A percentile compares a stretch with the other conserved stretches of the same genome.
These are phyloP conservation scores for Harpalus rufipes DNA, from an alignment of 2,888 invertebrate species.

Conservation along the genomic window DNA sequence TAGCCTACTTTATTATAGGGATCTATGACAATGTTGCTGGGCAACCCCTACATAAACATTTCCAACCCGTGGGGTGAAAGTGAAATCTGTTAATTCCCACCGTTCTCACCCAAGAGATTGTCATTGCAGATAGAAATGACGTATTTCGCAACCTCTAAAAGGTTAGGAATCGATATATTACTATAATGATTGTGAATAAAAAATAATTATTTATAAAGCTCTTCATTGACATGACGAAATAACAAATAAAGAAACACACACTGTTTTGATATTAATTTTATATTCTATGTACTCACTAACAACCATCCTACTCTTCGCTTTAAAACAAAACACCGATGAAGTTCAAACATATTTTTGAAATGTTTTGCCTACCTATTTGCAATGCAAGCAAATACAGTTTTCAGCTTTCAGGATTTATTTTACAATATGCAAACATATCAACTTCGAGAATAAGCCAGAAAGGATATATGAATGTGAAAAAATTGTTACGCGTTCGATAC, in stretches of 20 bases:
- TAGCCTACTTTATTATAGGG: no score
- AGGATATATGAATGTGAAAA: neutral
- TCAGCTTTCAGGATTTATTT: slow-evolving; percentile 7
- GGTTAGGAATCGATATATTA: no score
- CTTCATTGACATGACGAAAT: neutral
- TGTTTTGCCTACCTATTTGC: neutral
- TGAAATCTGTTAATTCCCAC: no score
- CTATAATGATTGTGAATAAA: no score
- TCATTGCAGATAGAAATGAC: no score
- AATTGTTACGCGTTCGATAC: neutral
- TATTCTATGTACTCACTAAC: slow-evolving; percentile 8
- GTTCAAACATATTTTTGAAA: neutral
- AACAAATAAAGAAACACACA: neutral
- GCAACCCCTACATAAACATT: no score
- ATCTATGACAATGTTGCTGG: no score
- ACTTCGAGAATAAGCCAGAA: neutral
- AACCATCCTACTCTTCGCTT: neutral
- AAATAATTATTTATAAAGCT: neutral
- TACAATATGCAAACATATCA: slow-evolving; percentile 9
- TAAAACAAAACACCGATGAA: slow-evolving; percentile 10
- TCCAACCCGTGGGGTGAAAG: no score
- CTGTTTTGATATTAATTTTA: neutral
- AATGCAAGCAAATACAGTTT: slow-evolving; percentile 2
- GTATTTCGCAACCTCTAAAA: no score
- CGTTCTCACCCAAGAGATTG: no score